A percentile compares a stretch with the other conserved stretches of the same genome.
phyloP scores from a whole-genome alignment of 2,888 invertebrate species.

The Stramonita haemastoma region DNA sequence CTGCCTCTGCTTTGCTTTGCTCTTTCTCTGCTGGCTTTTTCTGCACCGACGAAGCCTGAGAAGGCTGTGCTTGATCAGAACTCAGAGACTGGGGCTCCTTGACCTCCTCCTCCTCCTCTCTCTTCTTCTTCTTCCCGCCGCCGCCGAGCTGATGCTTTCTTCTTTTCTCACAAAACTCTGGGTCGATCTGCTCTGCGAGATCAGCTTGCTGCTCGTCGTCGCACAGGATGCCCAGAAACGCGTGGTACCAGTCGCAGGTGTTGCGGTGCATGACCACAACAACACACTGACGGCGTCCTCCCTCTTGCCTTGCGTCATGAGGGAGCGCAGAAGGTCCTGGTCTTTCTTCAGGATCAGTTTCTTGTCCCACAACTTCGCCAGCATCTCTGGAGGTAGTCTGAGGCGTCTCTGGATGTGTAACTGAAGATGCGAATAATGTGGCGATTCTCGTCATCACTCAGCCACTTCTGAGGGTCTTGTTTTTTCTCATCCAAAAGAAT shows the following conservation, averaged over 20 bases:
- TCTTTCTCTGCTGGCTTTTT: neutral
- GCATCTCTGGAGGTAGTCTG: neutral
- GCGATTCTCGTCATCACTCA: neutral
- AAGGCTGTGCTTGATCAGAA: too few relatives aligned
- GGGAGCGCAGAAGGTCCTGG: neutral
- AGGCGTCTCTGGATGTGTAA: neutral
- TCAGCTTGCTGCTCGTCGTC: neutral
- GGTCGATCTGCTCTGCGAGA: conserved; percentile 1
- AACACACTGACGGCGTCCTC: neutral
- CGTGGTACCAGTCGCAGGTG: neutral
- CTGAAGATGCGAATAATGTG: neutral
- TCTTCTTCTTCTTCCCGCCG: too few relatives aligned
- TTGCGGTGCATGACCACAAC: conserved; percentile 18
- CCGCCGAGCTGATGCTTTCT: neutral
- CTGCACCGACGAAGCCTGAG: too few relatives aligned
- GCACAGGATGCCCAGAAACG: neutral
- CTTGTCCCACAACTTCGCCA: neutral
- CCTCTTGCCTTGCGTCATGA: neutral
- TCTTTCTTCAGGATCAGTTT: neutral
- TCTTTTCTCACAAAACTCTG: conserved; percentile 3
- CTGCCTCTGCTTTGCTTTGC: neutral
- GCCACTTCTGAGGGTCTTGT: neutral
- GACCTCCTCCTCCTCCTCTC: neutral
- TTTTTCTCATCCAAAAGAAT: conserved; percentile 1
- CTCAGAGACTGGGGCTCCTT: too few relatives aligned